Conservation (phyloP, 2,888 invertebrate genomes). For the Apodemia zela region DNA sequence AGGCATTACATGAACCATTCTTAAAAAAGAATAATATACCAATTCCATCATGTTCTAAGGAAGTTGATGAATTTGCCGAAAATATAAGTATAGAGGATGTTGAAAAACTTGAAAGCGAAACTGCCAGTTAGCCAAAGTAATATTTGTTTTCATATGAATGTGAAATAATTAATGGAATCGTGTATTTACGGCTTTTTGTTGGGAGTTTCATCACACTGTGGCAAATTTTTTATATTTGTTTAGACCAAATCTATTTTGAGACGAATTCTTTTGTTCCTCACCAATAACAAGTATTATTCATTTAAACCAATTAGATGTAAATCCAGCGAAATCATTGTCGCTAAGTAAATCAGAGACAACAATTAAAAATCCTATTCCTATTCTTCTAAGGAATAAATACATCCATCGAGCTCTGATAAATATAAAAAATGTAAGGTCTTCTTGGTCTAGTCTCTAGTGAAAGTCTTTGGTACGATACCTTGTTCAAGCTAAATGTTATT, state of each 20-base stretch:
- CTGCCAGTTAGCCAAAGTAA: constrained; percentile 21
- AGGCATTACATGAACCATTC: constrained; percentile 90
- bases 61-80: constrained; percentile 45
- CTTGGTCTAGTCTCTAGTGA: too few relatives aligned
- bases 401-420: too few relatives aligned
- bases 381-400: too few relatives aligned
- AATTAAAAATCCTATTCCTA: too few relatives aligned
- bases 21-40: constrained; percentile 47
- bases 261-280: background rate
- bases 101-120: constrained; percentile 50
- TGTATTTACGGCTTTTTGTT: background rate
- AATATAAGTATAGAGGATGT: constrained; percentile 56
- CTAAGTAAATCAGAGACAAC: too few relatives aligned
- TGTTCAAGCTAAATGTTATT: too few relatives aligned
- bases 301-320: background rate
- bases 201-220: background rate
- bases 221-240: background rate
- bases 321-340: too few relatives aligned
- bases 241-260: background rate
- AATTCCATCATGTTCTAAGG: constrained; percentile 25
- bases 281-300: background rate
- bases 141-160: constrained; percentile 9
- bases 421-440: too few relatives aligned
- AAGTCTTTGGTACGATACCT: too few relatives aligned
- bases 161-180: background rate